Evolutionary conservation across 1,140 invertebrate genomes (phyloP).

Genomic region (Acyrthosiphon pisum): DNA sequence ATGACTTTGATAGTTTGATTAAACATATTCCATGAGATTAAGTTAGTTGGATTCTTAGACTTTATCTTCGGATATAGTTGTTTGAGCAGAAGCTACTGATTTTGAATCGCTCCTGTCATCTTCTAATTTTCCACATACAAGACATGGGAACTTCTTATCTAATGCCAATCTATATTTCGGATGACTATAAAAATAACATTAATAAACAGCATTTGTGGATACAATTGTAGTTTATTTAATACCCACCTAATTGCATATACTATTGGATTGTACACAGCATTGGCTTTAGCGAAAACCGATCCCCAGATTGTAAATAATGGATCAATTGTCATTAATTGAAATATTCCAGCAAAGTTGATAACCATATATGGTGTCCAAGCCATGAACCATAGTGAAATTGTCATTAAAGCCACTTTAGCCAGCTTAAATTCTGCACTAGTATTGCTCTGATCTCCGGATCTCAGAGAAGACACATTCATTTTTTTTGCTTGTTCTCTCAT

Average conservation of each 20-base stretch:
- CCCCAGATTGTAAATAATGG: slow-evolving; percentile 81
- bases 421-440: slow-evolving; percentile 78
- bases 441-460: slow-evolving; percentile 72
- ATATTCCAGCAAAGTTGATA: slow-evolving; percentile 80
- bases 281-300: slow-evolving; percentile 79
- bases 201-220: neutral
- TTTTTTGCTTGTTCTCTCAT: slow-evolving; percentile 86
- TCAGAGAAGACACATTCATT: slow-evolving; percentile 82
- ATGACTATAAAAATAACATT: slow-evolving; percentile 67
- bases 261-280: slow-evolving; percentile 82
- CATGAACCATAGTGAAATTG: slow-evolving; percentile 82
- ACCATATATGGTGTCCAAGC: slow-evolving; percentile 86
- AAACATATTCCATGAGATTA: slow-evolving; percentile 30
- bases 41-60: slow-evolving; percentile 48
- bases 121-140: slow-evolving; percentile 60
- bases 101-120: slow-evolving; percentile 58
- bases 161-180: slow-evolving; percentile 78
- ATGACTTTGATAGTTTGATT: slow-evolving; percentile 41
- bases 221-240: neutral
- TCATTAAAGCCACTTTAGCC: slow-evolving; percentile 82
- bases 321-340: slow-evolving; percentile 71
- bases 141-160: slow-evolving; percentile 72
- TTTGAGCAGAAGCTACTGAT: slow-evolving; percentile 53
- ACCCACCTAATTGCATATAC: slow-evolving; percentile 80
- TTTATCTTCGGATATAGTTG: slow-evolving; percentile 56